These are phyloP conservation scores for Sebastiscus albofasciatus DNA, from an alignment of 2,797 vertebrate species.

Conservation along the genomic window DNA sequence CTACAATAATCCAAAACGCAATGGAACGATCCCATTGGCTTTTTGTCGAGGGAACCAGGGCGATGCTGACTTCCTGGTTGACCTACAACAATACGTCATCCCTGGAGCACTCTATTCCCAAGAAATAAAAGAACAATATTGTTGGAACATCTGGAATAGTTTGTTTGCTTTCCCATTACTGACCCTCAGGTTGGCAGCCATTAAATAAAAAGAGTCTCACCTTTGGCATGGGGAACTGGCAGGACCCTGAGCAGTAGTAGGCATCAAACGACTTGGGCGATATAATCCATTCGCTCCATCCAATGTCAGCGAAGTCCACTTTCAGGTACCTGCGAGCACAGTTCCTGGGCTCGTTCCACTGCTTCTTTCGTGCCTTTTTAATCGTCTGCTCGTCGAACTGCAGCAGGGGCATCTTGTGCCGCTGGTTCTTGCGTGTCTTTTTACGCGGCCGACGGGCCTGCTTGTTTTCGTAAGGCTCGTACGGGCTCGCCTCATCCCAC, in stretches of 20 bases:
- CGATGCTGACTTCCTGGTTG: too few species aligned
- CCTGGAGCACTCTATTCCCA: too few species aligned
- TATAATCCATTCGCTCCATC: slow-evolving; percentile 99
- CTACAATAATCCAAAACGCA: too few species aligned
- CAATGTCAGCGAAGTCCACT: slow-evolving; percentile 98
- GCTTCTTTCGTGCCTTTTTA: slow-evolving; percentile 93
- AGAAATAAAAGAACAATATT: not conserved
- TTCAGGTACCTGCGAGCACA: slow-evolving; percentile 94
- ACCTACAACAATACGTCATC: too few species aligned
- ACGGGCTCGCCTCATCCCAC: slow-evolving; percentile 88
- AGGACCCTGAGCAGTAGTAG: slow-evolving; percentile 95
- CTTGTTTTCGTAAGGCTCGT: slow-evolving; percentile 85
- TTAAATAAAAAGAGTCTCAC: slow-evolving; percentile 70
- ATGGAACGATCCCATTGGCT: too few species aligned
- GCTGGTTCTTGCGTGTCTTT: slow-evolving; percentile 88
- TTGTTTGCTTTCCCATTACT: not conserved
- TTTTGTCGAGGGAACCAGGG: too few species aligned
- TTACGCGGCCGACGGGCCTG: slow-evolving; percentile 86
- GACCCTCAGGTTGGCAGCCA: not conserved
- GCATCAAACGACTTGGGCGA: slow-evolving; percentile 97
- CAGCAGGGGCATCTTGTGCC: slow-evolving; percentile 89
- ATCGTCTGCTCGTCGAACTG: slow-evolving; percentile 96
- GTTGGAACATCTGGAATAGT: not conserved
- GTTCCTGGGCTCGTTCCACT: slow-evolving; percentile 91
- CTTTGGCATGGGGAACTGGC: slow-evolving; percentile 98